A percentile compares a stretch with the other conserved stretches of the same genome.
Conservation (phyloP, 2,113 vertebrate genomes). For the Paraplagusia blochii region DNA sequence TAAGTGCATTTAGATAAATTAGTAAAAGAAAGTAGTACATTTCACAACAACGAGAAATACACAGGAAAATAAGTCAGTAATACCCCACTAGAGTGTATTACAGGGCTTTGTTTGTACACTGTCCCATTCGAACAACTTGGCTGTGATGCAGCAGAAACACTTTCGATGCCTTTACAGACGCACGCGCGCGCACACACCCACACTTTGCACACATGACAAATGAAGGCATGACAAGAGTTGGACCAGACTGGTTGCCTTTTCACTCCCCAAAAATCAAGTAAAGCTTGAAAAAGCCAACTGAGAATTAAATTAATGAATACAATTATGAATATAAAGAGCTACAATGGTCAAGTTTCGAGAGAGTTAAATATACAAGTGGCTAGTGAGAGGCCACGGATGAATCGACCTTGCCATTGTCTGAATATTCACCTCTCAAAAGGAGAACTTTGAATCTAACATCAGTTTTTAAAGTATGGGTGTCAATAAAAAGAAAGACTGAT, state of each 20-base stretch:
- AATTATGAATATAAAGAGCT: too few species aligned
- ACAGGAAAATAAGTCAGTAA: too few species aligned
- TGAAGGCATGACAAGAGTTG: not conserved
- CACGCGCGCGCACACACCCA: too few species aligned
- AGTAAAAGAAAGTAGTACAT: too few species aligned
- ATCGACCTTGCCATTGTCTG: too few species aligned
- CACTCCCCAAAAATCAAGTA: not conserved
- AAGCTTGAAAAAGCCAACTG: too few species aligned
- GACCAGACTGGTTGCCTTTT: not conserved
- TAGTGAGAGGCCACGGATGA: not conserved
- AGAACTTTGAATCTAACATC: not conserved
- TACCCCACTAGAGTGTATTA: too few species aligned
- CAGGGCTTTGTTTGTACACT: too few species aligned
- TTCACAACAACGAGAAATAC: too few species aligned
- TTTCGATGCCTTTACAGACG: not conserved
- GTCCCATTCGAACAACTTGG: conserved; percentile 14
- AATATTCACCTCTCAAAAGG: not conserved
- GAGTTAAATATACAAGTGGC: not conserved
- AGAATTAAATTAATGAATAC: too few species aligned
- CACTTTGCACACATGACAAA: not conserved
- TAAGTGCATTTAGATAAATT: too few species aligned
- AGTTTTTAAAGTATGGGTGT: not conserved
- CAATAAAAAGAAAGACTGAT: not conserved
- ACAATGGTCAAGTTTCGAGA: too few species aligned
- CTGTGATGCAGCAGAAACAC: conserved; percentile 21